Percentiles rank a stretch among this genome's conserved stretches.
phyloP scores from a whole-genome alignment of 92 coral and sea anemone genomes.

The Umimayanthus kanabou region DNA sequence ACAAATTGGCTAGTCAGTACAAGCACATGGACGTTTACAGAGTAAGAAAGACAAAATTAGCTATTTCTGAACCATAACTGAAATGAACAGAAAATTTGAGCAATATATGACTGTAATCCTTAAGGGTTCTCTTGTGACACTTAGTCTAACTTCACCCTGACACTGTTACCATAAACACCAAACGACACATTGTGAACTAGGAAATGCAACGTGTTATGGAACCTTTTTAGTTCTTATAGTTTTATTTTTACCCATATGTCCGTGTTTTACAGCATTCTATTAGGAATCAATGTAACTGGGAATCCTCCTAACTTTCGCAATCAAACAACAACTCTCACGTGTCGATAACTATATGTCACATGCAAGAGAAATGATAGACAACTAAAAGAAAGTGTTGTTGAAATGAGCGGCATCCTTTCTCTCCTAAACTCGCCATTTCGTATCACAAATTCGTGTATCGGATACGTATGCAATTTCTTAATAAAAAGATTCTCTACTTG shows the following conservation, averaged over 20 bases:
- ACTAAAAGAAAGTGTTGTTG: neutral
- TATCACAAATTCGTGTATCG: neutral
- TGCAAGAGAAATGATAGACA: neutral
- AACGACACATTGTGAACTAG: conserved; percentile 11
- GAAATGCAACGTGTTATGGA: conserved; percentile 27
- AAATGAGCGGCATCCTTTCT: neutral
- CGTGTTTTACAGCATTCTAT: neutral
- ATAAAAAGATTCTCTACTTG: too few relatives aligned
- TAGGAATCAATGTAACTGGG: neutral
- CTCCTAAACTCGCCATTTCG: neutral
- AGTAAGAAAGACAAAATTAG: neutral
- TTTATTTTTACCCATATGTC: conserved; percentile 7
- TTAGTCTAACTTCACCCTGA: neutral
- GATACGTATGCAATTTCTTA: neutral
- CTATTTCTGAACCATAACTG: neutral
- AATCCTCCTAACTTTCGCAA: conserved; percentile 6
- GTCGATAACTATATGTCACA: neutral
- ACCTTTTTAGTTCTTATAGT: neutral
- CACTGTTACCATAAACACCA: neutral
- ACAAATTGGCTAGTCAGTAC: neutral
- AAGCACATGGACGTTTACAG: neutral
- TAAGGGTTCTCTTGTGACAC: neutral
- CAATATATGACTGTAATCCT: neutral
- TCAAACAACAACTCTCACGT: conserved; percentile 17
- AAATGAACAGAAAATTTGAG: neutral